Conservation (phyloP, 2,797 vertebrate genomes). For the Eleutherodactylus coqui region DNA sequence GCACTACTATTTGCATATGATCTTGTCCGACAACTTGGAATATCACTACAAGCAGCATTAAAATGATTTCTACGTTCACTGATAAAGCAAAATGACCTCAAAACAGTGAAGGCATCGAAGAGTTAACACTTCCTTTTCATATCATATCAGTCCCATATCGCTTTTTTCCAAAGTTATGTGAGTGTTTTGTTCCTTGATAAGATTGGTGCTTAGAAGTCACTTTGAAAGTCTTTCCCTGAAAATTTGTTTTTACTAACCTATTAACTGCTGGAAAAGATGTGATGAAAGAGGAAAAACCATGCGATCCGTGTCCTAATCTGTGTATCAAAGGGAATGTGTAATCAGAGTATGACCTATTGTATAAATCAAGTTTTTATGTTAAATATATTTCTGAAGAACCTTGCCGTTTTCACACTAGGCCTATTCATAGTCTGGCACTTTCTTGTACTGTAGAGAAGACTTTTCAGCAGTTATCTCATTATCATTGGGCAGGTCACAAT, state of each 20-base stretch:
- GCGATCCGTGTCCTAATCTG: neutral
- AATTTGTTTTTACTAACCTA: conserved; percentile 37
- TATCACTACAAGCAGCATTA: neutral
- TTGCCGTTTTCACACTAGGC: too few species aligned
- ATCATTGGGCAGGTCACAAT: too few species aligned
- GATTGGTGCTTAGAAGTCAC: conserved; percentile 57
- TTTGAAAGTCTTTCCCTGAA: conserved; percentile 58
- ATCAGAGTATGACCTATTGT: too few species aligned
- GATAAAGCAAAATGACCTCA: neutral
- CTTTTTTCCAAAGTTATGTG: conserved; percentile 55
- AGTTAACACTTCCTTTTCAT: conserved; percentile 50
- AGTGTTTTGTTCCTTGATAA: conserved; percentile 59
- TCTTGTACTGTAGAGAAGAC: too few species aligned
- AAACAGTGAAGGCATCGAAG: neutral
- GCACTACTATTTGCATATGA: neutral
- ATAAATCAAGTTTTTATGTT: too few species aligned
- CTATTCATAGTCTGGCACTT: too few species aligned
- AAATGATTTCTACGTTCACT: neutral
- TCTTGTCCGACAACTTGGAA: neutral
- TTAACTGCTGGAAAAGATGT: conserved; percentile 15
- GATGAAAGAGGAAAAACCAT: neutral
- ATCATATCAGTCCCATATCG: conserved; percentile 56
- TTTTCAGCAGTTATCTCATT: too few species aligned
- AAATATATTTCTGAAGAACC: too few species aligned
- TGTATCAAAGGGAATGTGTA: too few species aligned